These are phyloP conservation scores for Phortica variegata DNA, from an alignment of 1,140 invertebrate species.

Conservation along the genomic window DNA sequence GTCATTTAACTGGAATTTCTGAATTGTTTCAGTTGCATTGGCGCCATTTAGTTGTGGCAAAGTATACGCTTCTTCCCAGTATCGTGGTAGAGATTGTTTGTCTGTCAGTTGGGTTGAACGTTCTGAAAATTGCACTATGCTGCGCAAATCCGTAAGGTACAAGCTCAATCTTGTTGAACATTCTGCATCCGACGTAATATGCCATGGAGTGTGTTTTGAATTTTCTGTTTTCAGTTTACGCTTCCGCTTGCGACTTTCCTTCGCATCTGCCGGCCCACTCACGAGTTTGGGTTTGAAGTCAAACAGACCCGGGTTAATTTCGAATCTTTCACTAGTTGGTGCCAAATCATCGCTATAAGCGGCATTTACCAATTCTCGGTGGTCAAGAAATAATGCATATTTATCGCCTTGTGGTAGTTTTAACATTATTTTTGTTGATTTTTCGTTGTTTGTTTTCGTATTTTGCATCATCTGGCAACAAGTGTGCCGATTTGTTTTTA, in stretches of 20 bases:
- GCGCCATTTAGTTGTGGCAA: constrained; percentile 41
- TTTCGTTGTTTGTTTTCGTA: too few relatives aligned
- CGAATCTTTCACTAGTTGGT: constrained; percentile 1
- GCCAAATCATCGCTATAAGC: constrained; percentile 13
- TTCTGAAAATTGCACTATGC: too few relatives aligned
- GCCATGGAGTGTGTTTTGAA: too few relatives aligned
- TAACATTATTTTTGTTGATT: constrained; percentile 21
- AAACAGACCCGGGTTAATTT: constrained; percentile 27
- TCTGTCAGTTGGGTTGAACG: not conserved
- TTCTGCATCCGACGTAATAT: too few relatives aligned
- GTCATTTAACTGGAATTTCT: constrained; percentile 13
- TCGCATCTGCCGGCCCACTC: not conserved
- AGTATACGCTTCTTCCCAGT: constrained; percentile 34
- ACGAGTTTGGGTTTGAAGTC: constrained; percentile 23
- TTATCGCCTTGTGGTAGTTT: constrained; percentile 17
- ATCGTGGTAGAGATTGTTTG: constrained; percentile 3
- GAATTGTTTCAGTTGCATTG: constrained; percentile 29
- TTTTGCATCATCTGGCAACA: too few relatives aligned
- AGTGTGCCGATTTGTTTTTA: too few relatives aligned
- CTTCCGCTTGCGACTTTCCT: constrained; percentile 29
- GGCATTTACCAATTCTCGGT: constrained; percentile 34
- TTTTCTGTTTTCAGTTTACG: not conserved
- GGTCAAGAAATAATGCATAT: constrained; percentile 30
- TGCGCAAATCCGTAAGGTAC: too few relatives aligned
- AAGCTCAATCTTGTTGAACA: too few relatives aligned